Evolutionary conservation across 2,113 vertebrate genomes (phyloP), one percentile per base, ranked within the genome.

Genomic region (Capreolus pygargus): DNA sequence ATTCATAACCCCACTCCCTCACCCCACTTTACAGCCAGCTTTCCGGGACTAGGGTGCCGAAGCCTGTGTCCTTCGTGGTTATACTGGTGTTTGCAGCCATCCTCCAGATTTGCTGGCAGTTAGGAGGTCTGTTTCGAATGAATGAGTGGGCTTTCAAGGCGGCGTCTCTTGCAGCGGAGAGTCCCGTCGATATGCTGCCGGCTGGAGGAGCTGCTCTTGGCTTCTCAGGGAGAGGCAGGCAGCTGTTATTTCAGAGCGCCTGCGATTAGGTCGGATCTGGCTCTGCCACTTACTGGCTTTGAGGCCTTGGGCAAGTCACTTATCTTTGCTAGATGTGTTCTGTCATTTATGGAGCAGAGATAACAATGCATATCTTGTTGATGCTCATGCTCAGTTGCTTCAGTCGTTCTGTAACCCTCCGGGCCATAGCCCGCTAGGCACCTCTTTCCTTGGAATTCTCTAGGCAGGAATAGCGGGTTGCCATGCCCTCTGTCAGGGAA

Each of bases 31-130:
- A 9, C 12, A 52, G 61, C 47, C 9, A 15, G 60, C 39, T 92
- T 54, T 19, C 4, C 0, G 1, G 52, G 86, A 58, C 36, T 19
- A 16, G 60, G 33, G 10, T 50, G 7, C 13, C 2, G 0, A 17
- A 43, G 36, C 39, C 15, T 47, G 52, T 28, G 39, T 86, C 61
- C 25, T n/a, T 74, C 6, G 2, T 6, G 12, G 43, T 7, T 27
- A 45, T 30, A 6, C 57, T 17, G 36, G 33, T 28, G 9, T 60
- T 60, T 84, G 6, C 25, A 25, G 0, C 30, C 2, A 27, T n/a
- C 52, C 67, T 60, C 21, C 60, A 17, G 57, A 17, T 11, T 14
- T 4, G 5, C 52, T 28, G 47, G 57, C 27, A 21, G 9, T 25
- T 84, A 47, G 33, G 57, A 14, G 30, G 23, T n/a, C 21, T 17